Evolutionary conservation across 2,888 invertebrate genomes (phyloP).

Genomic region (Congeria kusceri): DNA sequence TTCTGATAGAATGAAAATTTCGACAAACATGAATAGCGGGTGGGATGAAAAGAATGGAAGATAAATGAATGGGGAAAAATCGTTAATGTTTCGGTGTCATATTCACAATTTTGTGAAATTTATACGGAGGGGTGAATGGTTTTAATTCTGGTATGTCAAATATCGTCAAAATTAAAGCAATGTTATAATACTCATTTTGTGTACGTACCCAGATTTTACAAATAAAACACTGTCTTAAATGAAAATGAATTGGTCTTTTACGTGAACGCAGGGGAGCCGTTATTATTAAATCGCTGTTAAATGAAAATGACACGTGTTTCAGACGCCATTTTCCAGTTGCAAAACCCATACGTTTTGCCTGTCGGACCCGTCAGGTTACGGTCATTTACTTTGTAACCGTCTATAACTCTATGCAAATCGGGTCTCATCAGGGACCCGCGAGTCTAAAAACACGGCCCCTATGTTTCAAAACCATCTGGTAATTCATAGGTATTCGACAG

Average conservation of each 20-base stretch:
- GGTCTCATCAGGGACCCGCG: no score
- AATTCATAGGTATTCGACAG: constrained; percentile 6
- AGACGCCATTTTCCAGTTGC: not conserved
- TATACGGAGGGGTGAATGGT: constrained; percentile 7
- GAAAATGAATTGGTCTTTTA: no score
- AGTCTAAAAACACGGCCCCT: constrained; percentile 26
- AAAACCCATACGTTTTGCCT: constrained; percentile 52
- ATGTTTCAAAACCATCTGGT: constrained; percentile 35
- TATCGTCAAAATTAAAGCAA: no score
- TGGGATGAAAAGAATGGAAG: constrained; percentile 16
- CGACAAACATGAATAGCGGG: constrained; percentile 42
- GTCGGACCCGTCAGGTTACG: constrained; percentile 19
- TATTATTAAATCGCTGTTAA: no score
- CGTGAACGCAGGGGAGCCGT: no score
- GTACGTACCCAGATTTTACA: no score
- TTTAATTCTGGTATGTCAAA: no score
- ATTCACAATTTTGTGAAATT: constrained; percentile 32
- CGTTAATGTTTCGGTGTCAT: constrained; percentile 46
- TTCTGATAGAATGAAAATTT: constrained; percentile 15
- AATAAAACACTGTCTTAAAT: no score
- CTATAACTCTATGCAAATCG: no score
- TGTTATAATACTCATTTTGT: no score
- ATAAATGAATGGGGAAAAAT: constrained; percentile 36
- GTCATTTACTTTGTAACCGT: no score
- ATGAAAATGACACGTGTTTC: no score